Evolutionary conservation across 2,888 invertebrate genomes (phyloP).

Genomic region (Lagria hirta): DNA sequence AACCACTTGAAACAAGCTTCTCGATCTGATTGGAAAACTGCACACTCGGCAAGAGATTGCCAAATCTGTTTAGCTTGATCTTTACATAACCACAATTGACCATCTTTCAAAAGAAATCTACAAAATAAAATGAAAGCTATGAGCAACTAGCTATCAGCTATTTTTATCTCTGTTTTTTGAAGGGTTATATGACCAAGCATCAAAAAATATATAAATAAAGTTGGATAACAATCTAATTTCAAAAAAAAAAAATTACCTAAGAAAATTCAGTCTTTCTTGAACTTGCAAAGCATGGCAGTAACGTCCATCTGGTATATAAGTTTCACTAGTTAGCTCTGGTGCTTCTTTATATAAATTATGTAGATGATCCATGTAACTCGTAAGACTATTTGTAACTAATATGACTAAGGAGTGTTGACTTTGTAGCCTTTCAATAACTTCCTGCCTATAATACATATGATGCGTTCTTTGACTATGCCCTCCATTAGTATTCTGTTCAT

Average conservation of each 20-base stretch:
- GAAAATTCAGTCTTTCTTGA: constrained; percentile 89
- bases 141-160: neutral
- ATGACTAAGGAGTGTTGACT: constrained; percentile 91
- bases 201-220: constrained; percentile 1
- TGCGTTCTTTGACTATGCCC: constrained; percentile 57
- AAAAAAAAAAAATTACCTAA: constrained; percentile 51
- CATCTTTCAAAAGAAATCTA: constrained; percentile 89
- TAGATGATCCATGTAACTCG: constrained; percentile 86
- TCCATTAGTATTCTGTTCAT: constrained; percentile 78
- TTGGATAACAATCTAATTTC: neutral
- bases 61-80: constrained; percentile 97
- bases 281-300: constrained; percentile 93
- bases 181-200: neutral
- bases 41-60: constrained; percentile 92
- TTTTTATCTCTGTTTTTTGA: neutral
- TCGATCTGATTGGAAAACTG: constrained; percentile 87
- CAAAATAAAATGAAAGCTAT: constrained; percentile 27
- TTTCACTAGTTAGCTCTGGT: constrained; percentile 76
- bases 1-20: constrained; percentile 99
- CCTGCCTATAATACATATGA: constrained; percentile 61
- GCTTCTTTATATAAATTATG: constrained; percentile 68
- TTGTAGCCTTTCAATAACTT: constrained; percentile 81
- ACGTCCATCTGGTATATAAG: constrained; percentile 80
- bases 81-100: constrained; percentile 94
- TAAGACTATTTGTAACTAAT: constrained; percentile 89